Conservation (phyloP, 2,888 invertebrate genomes). For the Eupsilia transversa region DNA sequence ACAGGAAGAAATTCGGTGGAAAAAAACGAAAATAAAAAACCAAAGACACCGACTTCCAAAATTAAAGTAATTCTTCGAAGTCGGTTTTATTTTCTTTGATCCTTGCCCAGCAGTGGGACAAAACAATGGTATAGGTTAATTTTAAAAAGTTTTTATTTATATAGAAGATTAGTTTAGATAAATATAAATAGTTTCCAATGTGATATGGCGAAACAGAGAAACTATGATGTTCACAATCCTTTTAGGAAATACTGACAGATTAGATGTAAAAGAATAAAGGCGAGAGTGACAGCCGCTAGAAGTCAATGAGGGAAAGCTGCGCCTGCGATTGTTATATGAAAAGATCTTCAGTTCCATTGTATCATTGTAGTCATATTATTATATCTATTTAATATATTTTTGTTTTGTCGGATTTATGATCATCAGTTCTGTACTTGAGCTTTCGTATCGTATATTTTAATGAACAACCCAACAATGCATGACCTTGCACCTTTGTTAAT, state of each 20-base stretch:
- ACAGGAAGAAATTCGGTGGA: no score
- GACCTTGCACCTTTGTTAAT: neutral
- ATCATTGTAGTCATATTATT: neutral
- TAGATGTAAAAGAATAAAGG: neutral
- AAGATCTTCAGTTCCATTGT: constrained; percentile 28
- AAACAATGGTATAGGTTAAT: no score
- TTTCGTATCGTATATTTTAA: neutral
- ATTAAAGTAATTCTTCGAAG: no score
- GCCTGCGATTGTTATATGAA: constrained; percentile 8
- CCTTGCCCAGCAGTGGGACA: no score
- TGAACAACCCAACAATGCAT: neutral
- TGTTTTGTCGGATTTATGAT: neutral
- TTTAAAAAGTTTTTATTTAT: no score
- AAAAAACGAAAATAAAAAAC: no score
- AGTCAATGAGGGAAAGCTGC: constrained; percentile 34
- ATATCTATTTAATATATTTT: neutral
- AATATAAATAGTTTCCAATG: neutral
- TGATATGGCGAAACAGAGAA: neutral
- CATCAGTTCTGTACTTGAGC: neutral
- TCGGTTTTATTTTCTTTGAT: no score
- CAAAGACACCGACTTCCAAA: no score
- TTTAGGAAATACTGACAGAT: neutral
- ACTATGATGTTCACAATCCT: neutral
- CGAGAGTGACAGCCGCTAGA: neutral
- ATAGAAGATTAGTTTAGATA: neutral